A percentile compares a stretch with the other conserved stretches of the same genome.
Evolutionary conservation across 2,888 invertebrate species (phyloP).

Genomic region (Drosophila rubida): DNA sequence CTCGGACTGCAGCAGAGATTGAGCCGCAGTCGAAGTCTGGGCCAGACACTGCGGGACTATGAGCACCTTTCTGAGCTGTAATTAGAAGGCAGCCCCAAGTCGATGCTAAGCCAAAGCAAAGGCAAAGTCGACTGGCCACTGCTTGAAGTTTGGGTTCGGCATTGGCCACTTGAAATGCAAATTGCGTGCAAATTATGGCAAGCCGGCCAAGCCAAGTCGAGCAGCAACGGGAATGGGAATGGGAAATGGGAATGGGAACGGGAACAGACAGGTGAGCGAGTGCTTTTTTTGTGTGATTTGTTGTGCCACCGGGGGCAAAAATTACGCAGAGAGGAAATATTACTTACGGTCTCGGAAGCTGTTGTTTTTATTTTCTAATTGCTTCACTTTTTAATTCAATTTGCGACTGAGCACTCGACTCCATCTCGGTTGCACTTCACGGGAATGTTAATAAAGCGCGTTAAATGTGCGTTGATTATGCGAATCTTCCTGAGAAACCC

Average conservation of each 20-base stretch:
- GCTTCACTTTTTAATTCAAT: constrained; percentile 64
- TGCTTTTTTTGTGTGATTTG: constrained; percentile 39
- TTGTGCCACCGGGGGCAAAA: constrained; percentile 32
- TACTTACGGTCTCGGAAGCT: constrained; percentile 59
- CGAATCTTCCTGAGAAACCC: background rate
- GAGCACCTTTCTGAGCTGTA: constrained; percentile 69
- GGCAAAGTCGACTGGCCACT: constrained; percentile 2
- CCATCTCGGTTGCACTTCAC: constrained; percentile 3
- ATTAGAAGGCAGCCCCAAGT: constrained; percentile 69
- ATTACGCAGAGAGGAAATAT: constrained; percentile 58
- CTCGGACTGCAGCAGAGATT: constrained; percentile 13
- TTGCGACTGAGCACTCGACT: constrained; percentile 26
- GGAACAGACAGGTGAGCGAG: constrained; percentile 62
- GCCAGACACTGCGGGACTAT: constrained; percentile 15
- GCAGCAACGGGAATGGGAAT: too few species aligned
- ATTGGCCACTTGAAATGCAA: constrained; percentile 90
- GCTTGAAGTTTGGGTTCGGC: constrained; percentile 41
- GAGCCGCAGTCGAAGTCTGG: constrained; percentile 28
- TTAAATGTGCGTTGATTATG: background rate
- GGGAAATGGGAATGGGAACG: too few species aligned
- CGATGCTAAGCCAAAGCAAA: too few species aligned
- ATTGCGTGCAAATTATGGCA: constrained; percentile 86
- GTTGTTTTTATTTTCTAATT: constrained; percentile 58
- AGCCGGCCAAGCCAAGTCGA: constrained; percentile 59
- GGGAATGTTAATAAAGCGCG: background rate